Evolutionary conservation across 2,888 invertebrate species (phyloP).

Genomic region (Willowsia nigromaculata): DNA sequence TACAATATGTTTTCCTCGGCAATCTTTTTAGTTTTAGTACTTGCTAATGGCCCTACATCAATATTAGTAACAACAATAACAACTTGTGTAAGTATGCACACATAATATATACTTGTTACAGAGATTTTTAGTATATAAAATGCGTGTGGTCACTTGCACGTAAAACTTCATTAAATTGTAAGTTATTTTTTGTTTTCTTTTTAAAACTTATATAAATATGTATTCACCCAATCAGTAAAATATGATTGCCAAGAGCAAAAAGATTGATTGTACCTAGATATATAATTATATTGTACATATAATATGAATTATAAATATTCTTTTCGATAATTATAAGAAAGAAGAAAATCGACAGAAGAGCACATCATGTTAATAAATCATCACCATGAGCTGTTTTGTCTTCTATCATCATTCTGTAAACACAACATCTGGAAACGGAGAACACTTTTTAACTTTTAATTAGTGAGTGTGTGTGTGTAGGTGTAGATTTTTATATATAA

Average conservation of each 20-base stretch:
- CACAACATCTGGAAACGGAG: background rate
- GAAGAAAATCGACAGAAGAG: constrained; percentile 1
- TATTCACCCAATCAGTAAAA: constrained; percentile 62
- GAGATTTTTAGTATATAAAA: background rate
- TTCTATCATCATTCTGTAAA: background rate
- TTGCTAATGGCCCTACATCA: background rate
- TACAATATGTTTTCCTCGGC: constrained; percentile 31
- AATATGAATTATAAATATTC: background rate
- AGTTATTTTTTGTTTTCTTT: background rate
- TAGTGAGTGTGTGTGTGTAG: background rate
- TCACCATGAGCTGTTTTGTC: background rate
- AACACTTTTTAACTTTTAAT: background rate
- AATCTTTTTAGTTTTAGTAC: constrained; percentile 6
- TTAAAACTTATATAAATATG: background rate
- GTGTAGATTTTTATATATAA: background rate
- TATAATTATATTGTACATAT: background rate
- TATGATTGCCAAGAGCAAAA: constrained; percentile 68
- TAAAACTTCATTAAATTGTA: background rate
- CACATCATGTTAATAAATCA: background rate
- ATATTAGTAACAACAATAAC: constrained; percentile 58
- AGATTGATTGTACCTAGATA: constrained; percentile 41
- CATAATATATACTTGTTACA: background rate
- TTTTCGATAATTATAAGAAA: constrained; percentile 8
- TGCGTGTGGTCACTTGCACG: background rate
- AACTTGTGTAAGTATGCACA: constrained; percentile 42